Evolutionary conservation across 2,888 invertebrate genomes (phyloP).

Genomic region (Mythimna lalbum): DNA sequence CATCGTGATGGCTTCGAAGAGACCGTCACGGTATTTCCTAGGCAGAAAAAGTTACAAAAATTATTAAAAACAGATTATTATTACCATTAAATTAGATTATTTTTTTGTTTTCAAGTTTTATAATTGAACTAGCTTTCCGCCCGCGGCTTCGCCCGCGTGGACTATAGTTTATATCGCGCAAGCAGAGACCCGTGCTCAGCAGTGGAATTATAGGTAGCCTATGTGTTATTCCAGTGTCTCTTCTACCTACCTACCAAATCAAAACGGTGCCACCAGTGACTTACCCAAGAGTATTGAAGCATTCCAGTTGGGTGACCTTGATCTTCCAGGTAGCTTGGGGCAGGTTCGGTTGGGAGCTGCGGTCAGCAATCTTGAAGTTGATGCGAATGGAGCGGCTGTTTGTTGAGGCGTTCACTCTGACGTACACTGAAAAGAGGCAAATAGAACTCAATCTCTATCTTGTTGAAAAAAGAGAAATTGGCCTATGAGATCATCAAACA

Average conservation of each 20-base stretch:
- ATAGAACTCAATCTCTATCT: too few relatives aligned
- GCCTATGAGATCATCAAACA: too few relatives aligned
- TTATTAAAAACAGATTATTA: neutral
- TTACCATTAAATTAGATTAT: too few relatives aligned
- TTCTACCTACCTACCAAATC: too few relatives aligned
- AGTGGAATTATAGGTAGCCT: too few relatives aligned
- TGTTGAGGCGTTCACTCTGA: constrained; percentile 86
- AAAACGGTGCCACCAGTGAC: constrained; percentile 32
- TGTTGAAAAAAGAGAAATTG: too few relatives aligned
- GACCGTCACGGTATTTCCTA: constrained; percentile 87
- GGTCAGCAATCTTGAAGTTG: constrained; percentile 87
- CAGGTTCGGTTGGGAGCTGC: constrained; percentile 84
- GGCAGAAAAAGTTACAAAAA: constrained; percentile 12
- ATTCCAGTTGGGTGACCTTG: constrained; percentile 92
- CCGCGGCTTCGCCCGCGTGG: too few relatives aligned
- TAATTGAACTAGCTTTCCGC: too few relatives aligned
- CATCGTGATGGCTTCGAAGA: constrained; percentile 83
- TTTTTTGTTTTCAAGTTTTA: too few relatives aligned
- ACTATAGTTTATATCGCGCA: too few relatives aligned
- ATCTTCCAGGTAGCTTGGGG: constrained; percentile 91
- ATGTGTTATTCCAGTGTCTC: too few relatives aligned
- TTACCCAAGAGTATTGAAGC: constrained; percentile 88
- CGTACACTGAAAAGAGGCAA: constrained; percentile 78
- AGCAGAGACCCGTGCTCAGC: too few relatives aligned
- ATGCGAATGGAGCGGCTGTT: constrained; percentile 85